These are phyloP conservation scores for Linurgus olivaceus DNA, from an alignment of 2,797 vertebrate genomes.

Conservation along the genomic window DNA sequence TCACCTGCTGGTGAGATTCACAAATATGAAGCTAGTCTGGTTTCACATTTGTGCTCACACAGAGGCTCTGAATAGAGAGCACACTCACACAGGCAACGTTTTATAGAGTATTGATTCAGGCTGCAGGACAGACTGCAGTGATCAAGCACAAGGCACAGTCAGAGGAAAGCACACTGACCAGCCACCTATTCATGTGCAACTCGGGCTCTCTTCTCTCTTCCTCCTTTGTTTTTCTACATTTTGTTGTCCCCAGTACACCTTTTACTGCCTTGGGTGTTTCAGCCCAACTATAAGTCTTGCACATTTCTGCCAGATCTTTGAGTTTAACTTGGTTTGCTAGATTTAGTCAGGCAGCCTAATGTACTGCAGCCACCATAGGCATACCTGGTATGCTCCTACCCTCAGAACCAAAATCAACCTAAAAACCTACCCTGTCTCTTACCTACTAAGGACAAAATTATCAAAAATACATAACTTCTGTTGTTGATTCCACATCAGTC, in stretches of 20 bases:
- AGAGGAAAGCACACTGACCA: not conserved
- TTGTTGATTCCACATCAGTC: not conserved
- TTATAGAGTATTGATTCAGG: not conserved
- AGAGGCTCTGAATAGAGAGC: not conserved
- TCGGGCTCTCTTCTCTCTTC: not conserved
- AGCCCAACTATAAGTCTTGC: not conserved
- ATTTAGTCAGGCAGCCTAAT: not conserved
- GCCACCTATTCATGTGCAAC: not conserved
- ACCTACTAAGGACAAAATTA: not conserved
- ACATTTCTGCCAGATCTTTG: not conserved
- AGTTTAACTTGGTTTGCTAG: not conserved
- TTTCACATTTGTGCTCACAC: not conserved
- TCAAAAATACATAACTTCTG: not conserved
- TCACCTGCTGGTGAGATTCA: not conserved
- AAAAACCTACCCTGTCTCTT: not conserved
- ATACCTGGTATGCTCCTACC: not conserved
- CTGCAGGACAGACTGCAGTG: not conserved
- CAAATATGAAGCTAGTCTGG: not conserved
- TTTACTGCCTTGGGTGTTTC: not conserved
- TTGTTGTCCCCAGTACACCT: not conserved
- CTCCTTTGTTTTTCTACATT: not conserved
- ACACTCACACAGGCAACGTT: not conserved
- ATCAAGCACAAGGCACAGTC: not conserved
- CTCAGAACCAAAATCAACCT: not conserved
- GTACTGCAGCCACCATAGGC: not conserved